These are phyloP conservation scores for Machimus atricapillus DNA, from an alignment of 2,888 invertebrate species.

Conservation along the genomic window DNA sequence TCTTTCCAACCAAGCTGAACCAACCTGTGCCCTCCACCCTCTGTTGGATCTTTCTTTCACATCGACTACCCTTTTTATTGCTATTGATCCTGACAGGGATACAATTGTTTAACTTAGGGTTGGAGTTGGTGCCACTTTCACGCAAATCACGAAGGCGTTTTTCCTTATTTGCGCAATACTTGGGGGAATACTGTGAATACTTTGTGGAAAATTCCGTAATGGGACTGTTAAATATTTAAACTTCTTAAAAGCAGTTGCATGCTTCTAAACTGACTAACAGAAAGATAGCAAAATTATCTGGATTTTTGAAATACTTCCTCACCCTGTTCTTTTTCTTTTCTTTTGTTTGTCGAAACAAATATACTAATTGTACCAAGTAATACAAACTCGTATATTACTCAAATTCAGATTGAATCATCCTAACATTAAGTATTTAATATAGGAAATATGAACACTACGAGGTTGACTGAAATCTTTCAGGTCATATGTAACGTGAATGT, in stretches of 20 bases:
- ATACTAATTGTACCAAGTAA: too few species aligned
- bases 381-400: too few species aligned
- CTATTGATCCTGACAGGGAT: background rate
- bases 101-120: background rate
- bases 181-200: background rate
- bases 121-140: background rate
- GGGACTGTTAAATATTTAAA: background rate
- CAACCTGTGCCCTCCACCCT: background rate
- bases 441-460: too few species aligned
- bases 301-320: too few species aligned
- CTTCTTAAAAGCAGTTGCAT: background rate
- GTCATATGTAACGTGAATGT: too few species aligned
- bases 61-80: background rate
- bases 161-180: background rate
- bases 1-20: background rate
- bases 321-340: too few species aligned
- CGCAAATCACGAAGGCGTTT: background rate
- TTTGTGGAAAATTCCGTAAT: background rate
- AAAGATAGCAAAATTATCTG: background rate
- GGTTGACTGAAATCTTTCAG: too few species aligned
- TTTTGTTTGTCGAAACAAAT: too few species aligned
- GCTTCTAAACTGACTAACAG: background rate
- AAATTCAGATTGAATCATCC: too few species aligned
- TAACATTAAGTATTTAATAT: too few species aligned
- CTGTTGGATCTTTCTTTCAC: background rate